A percentile compares a stretch with the other conserved stretches of the same genome.
Evolutionary conservation across 2,113 vertebrate species (phyloP).

Genomic region (Pandion haliaetus): DNA sequence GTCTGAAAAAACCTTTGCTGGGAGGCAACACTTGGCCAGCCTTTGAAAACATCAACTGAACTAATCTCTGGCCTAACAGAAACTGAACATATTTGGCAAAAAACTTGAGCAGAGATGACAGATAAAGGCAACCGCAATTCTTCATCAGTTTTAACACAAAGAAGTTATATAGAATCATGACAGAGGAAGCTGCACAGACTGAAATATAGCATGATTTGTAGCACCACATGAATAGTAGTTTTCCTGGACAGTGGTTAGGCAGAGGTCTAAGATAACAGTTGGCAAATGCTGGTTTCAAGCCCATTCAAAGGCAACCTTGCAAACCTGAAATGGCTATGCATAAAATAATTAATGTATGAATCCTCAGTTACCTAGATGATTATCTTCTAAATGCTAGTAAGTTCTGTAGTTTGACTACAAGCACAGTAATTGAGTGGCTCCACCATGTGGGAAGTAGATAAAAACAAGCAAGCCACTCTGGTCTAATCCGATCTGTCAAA

Average conservation of each 20-base stretch:
- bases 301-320: not conserved
- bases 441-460: not conserved
- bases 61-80: not conserved
- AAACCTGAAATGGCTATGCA: not conserved
- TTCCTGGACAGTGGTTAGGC: not conserved
- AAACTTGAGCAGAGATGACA: not conserved
- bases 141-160: not conserved
- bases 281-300: not conserved
- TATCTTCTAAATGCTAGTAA: not conserved
- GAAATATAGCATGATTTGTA: not conserved
- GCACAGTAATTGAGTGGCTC: not conserved
- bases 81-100: not conserved
- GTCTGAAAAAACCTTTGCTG: not conserved
- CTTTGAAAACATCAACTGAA: not conserved
- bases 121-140: not conserved
- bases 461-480: not conserved
- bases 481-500: not conserved
- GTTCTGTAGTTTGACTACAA: not conserved
- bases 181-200: not conserved
- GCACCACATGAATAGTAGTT: not conserved
- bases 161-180: not conserved
- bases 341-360: not conserved
- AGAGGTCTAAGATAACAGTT: not conserved
- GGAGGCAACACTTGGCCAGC: not conserved
- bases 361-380: not conserved